Percentiles rank a stretch among this genome's conserved stretches.
Conservation (phyloP, 2,797 vertebrate genomes). For the Myripristis jacobus region DNA sequence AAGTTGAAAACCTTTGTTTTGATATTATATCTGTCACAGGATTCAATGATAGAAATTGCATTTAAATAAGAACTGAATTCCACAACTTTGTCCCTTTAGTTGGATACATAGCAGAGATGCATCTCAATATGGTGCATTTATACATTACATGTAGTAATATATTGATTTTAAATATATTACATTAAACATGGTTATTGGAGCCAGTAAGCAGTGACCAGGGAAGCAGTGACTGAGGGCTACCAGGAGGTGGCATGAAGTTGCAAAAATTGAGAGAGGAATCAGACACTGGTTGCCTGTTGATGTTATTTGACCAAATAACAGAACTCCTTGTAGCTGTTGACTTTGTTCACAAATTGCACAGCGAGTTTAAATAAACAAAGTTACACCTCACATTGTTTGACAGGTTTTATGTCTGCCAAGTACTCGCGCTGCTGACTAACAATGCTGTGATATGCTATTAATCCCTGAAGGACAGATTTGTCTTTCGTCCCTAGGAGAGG, state of each 20-base stretch:
- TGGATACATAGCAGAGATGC: not conserved
- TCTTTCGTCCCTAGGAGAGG: conserved; percentile 52
- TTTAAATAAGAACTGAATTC: not conserved
- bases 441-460: conserved; percentile 44
- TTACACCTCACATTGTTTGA: conserved; percentile 9
- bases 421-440: conserved; percentile 51
- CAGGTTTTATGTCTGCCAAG: conserved; percentile 26
- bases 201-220: not conserved
- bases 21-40: not conserved
- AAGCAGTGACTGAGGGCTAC: conserved; percentile 51
- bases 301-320: conserved; percentile 32
- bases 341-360: not conserved
- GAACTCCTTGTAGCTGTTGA: not conserved
- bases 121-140: not conserved
- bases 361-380: conserved; percentile 6
- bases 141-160: too few species aligned
- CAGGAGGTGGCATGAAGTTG: conserved; percentile 72
- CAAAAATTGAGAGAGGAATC: conserved; percentile 41
- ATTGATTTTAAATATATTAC: too few species aligned
- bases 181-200: not conserved
- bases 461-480: conserved; percentile 59
- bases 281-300: conserved; percentile 14
- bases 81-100: not conserved
- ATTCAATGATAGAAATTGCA: too few species aligned
- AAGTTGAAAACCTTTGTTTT: not conserved